phyloP scores from a whole-genome alignment of 2,888 invertebrate genomes.

The Machimus rusticus region DNA sequence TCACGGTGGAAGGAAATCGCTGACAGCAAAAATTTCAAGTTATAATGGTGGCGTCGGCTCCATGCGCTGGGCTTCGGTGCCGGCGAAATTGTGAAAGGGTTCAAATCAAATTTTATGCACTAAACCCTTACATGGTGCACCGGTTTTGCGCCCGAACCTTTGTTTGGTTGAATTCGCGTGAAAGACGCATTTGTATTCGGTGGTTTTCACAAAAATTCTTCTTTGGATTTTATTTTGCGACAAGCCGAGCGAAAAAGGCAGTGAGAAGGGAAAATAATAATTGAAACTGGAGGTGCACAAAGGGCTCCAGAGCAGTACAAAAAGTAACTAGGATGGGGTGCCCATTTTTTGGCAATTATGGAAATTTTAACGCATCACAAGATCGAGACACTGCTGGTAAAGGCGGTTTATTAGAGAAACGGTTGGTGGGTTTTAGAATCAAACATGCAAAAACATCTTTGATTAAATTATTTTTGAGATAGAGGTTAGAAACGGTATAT shows the following conservation, averaged over 20 bases:
- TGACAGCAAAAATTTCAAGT: not conserved
- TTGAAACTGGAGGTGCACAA: not conserved
- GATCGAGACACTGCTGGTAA: not conserved
- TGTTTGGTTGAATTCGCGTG: conserved; percentile 1
- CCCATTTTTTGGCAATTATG: not conserved
- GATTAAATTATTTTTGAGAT: not conserved
- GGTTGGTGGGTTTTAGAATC: not conserved
- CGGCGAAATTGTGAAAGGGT: not conserved
- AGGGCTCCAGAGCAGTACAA: not conserved
- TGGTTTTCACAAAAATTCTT: not conserved
- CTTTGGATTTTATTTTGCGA: not conserved
- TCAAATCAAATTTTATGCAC: conserved; percentile 3
- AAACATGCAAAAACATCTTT: not conserved
- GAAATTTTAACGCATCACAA: not conserved
- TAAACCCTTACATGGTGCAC: not conserved
- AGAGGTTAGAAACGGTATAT: not conserved
- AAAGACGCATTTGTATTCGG: not conserved
- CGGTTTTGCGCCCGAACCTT: not conserved
- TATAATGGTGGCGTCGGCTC: not conserved
- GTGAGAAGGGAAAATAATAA: not conserved
- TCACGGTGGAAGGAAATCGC: not conserved
- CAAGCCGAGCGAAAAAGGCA: not conserved
- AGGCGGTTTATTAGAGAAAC: not conserved
- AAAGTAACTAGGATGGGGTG: not conserved
- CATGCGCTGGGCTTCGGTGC: not conserved